Percentiles rank a stretch among this genome's conserved stretches.
These are phyloP conservation scores for Papilio gigon DNA, from an alignment of 2,888 invertebrate species.

Conservation along the genomic window DNA sequence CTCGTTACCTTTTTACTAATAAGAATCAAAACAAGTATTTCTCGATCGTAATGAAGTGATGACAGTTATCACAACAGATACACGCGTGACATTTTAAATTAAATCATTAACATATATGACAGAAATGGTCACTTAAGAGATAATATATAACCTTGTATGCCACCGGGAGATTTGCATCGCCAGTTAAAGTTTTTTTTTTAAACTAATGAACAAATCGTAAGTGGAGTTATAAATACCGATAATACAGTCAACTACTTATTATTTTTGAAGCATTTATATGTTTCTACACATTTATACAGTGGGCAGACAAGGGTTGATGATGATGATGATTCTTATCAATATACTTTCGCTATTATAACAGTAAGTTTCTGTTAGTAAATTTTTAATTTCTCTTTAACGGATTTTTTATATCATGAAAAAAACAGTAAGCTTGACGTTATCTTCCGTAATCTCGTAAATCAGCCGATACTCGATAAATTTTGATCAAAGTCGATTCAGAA, in stretches of 20 bases:
- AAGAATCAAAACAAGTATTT: background rate
- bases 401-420: background rate
- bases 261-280: too few species aligned
- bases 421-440: constrained; percentile 3
- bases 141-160: background rate
- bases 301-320: too few species aligned
- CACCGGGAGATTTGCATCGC: constrained; percentile 4
- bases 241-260: too few species aligned
- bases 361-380: too few species aligned
- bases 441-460: constrained; percentile 16
- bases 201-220: background rate
- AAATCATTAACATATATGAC: background rate
- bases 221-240: too few species aligned
- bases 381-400: background rate
- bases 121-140: background rate
- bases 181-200: constrained; percentile 7
- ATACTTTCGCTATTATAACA: too few species aligned
- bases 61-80: background rate
- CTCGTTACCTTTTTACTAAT: background rate
- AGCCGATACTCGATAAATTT: constrained; percentile 15
- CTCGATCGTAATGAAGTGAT: constrained; percentile 7
- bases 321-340: too few species aligned
- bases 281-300: too few species aligned
- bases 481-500: constrained; percentile 10
- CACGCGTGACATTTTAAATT: background rate